A percentile compares a stretch with the other conserved stretches of the same genome.
These are phyloP conservation scores for Sebastes cheni DNA, from an alignment of 2,797 vertebrate genomes.

Conservation along the genomic window DNA sequence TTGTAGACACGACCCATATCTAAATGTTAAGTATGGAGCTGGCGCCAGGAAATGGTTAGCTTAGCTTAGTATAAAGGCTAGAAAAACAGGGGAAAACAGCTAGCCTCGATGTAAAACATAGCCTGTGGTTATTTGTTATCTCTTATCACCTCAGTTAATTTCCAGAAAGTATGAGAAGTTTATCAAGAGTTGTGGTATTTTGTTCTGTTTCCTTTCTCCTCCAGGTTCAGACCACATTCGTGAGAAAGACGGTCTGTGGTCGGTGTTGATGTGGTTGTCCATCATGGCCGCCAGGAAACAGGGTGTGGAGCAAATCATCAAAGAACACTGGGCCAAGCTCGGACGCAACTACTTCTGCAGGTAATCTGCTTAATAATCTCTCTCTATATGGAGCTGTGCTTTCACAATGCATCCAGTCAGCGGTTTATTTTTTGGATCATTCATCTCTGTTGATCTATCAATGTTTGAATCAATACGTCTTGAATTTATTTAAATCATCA, in stretches of 20 bases:
- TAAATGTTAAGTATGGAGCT: too few species aligned
- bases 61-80: not conserved
- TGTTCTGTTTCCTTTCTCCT: not conserved
- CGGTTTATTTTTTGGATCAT: fast-evolving
- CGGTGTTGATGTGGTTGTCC: constrained; percentile 96
- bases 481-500: constrained; percentile 4
- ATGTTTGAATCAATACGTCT: not conserved
- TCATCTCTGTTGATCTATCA: not conserved
- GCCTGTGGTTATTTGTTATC: not conserved
- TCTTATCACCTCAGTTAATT: not conserved
- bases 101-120: not conserved
- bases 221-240: constrained; percentile 97
- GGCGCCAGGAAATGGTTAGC: not conserved
- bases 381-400: not conserved
- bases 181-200: not conserved
- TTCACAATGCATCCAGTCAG: not conserved
- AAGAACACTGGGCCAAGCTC: constrained; percentile 95
- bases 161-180: not conserved
- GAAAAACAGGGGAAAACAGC: not conserved
- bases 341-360: constrained; percentile 98
- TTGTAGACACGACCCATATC: too few species aligned
- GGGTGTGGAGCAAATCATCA: constrained; percentile 92
- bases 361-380: constrained; percentile 71
- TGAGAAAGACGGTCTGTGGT: constrained; percentile 98
- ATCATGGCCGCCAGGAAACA: constrained; percentile 92